Evolutionary conservation across 2,888 invertebrate genomes (phyloP).

Genomic region (Octodonta nipae): DNA sequence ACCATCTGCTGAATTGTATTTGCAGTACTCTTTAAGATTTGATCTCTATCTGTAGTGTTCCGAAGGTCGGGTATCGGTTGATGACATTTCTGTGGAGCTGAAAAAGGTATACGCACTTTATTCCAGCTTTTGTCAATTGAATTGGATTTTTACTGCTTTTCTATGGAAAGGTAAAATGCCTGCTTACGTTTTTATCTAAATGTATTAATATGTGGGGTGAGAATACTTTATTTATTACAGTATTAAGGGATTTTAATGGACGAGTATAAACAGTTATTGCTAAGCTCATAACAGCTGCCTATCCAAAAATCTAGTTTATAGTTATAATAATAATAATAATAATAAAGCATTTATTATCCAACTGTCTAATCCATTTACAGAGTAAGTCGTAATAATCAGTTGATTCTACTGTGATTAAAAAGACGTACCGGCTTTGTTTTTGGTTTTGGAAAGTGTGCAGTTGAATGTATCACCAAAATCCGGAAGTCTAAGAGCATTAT

Average conservation of each 20-base stretch:
- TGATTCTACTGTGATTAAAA: too few relatives aligned
- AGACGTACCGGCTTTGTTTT: too few relatives aligned
- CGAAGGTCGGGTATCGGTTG: constrained; percentile 22
- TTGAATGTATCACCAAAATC: too few relatives aligned
- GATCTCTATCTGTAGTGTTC: constrained; percentile 12
- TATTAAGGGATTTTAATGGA: constrained; percentile 5
- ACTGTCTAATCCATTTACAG: too few relatives aligned
- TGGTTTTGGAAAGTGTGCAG: too few relatives aligned
- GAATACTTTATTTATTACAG: background rate
- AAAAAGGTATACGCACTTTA: constrained; percentile 12
- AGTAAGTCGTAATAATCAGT: too few relatives aligned
- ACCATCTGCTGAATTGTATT: constrained; percentile 35
- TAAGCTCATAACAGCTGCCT: too few relatives aligned
- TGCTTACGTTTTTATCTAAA: constrained; percentile 11
- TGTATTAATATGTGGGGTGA: background rate
- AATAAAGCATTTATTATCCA: too few relatives aligned
- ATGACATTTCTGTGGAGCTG: constrained; percentile 17
- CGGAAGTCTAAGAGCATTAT: too few relatives aligned
- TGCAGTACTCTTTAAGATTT: constrained; percentile 24
- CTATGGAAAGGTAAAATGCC: constrained; percentile 23
- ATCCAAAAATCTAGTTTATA: too few relatives aligned
- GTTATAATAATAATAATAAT: too few relatives aligned
- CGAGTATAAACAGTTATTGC: too few relatives aligned
- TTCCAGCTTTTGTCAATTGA: constrained; percentile 27
- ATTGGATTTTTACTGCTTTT: constrained; percentile 32